Evolutionary conservation across 2,888 invertebrate species (phyloP).

Genomic region (Hirtodrosophila histrioides): DNA sequence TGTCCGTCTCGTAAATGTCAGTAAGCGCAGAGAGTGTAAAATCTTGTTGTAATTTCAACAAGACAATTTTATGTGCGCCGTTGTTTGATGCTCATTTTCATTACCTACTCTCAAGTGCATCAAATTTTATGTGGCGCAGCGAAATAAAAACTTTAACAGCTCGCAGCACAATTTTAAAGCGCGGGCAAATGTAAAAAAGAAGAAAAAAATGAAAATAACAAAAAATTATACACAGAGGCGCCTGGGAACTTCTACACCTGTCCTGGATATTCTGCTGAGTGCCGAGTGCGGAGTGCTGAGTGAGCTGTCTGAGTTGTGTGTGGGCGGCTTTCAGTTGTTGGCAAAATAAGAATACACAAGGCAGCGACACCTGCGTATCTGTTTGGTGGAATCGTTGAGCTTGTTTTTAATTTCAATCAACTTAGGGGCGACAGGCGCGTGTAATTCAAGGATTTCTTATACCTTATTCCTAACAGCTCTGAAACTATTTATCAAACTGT

Average conservation of each 20-base stretch:
- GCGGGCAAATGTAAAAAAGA: constrained; percentile 5
- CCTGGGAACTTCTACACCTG: constrained; percentile 57
- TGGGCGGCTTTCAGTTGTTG: constrained; percentile 6
- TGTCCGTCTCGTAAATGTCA: constrained; percentile 35
- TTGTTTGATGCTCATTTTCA: constrained; percentile 56
- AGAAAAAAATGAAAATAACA: not conserved
- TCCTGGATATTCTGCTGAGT: not conserved
- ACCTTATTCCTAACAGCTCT: constrained; percentile 10
- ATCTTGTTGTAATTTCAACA: constrained; percentile 54
- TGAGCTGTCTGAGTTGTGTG: not conserved
- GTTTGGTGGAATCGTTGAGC: constrained; percentile 33
- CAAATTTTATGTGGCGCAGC: constrained; percentile 40
- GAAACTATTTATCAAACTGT: constrained; percentile 71
- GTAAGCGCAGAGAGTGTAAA: constrained; percentile 43
- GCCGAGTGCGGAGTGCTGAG: not conserved
- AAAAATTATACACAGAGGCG: constrained; percentile 18
- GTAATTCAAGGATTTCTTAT: constrained; percentile 36
- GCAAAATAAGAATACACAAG: constrained; percentile 10
- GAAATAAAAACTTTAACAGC: constrained; percentile 33
- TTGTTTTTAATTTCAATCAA: constrained; percentile 64
- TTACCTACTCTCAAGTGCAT: constrained; percentile 45
- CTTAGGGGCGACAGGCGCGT: constrained; percentile 32
- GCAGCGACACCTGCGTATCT: constrained; percentile 21
- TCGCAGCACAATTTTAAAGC: constrained; percentile 38
- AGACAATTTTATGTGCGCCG: constrained; percentile 37